Conservation (phyloP, 2,888 invertebrate genomes). For the Desoria tigrina region DNA sequence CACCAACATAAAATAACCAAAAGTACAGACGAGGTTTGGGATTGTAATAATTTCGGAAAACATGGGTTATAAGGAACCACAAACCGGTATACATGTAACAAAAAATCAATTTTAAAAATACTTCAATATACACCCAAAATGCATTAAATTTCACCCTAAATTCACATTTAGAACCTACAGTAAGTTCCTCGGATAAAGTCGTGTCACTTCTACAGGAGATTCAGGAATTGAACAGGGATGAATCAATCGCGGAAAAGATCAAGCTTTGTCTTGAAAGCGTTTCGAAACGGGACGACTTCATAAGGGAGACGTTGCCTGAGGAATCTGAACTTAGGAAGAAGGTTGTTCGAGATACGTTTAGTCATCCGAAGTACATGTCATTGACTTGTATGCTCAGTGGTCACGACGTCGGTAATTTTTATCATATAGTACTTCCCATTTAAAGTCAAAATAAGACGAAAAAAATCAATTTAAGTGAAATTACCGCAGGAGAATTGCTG, state of each 20-base stretch:
- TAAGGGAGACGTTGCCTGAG: constrained; percentile 23
- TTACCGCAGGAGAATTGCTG: constrained; percentile 38
- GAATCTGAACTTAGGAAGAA: constrained; percentile 39
- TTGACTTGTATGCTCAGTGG: constrained; percentile 33
- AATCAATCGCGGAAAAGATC: constrained; percentile 18
- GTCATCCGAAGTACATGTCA: constrained; percentile 23
- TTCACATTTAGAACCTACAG: too few species aligned
- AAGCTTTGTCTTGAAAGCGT: constrained; percentile 25
- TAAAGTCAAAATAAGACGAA: neutral
- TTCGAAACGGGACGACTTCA: constrained; percentile 23
- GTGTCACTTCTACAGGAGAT: constrained; percentile 11
- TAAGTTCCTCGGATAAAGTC: too few species aligned
- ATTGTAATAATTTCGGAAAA: too few species aligned
- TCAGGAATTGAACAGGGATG: constrained; percentile 28
- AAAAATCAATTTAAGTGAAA: neutral
- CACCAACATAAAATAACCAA: too few species aligned
- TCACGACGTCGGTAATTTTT: constrained; percentile 35
- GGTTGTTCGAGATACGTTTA: constrained; percentile 34
- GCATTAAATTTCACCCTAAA: too few species aligned
- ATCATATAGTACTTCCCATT: too few species aligned
- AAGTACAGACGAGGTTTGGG: too few species aligned
- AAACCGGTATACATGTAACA: too few species aligned
- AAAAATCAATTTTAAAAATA: too few species aligned
- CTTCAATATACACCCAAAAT: too few species aligned
- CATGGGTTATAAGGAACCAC: too few species aligned